A percentile compares a stretch with the other conserved stretches of the same genome.
Evolutionary conservation across 2,888 invertebrate species (phyloP).

Genomic region (Orchesella flavescens): DNA sequence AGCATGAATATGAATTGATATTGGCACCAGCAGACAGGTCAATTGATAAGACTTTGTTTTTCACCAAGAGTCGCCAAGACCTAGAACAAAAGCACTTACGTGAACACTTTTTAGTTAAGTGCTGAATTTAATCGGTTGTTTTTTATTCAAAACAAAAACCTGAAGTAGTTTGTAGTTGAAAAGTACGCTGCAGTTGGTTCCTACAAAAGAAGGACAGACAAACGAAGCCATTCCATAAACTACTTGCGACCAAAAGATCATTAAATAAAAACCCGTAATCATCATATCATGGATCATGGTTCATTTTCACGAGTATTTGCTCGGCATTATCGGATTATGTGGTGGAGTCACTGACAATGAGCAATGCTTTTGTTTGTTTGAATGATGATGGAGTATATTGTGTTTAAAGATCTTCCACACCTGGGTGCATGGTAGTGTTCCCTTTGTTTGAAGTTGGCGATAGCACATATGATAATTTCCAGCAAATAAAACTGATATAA

Average conservation of each 20-base stretch:
- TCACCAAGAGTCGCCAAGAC: neutral
- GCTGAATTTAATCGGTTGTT: too few species aligned
- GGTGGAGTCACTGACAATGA: constrained; percentile 7
- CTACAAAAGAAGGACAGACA: too few species aligned
- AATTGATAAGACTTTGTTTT: constrained; percentile 16
- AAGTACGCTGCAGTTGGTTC: too few species aligned
- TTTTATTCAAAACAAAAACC: too few species aligned
- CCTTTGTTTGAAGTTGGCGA: too few species aligned
- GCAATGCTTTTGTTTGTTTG: constrained; percentile 5
- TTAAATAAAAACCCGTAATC: too few species aligned
- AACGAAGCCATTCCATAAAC: too few species aligned
- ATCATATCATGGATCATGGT: too few species aligned
- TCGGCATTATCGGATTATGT: neutral
- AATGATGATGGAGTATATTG: neutral
- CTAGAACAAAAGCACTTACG: neutral
- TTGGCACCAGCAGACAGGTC: constrained; percentile 4
- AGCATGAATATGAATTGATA: neutral
- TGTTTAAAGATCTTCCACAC: neutral
- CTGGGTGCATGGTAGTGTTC: neutral
- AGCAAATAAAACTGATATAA: neutral
- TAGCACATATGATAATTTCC: neutral
- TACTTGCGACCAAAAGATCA: too few species aligned
- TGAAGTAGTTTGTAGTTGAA: too few species aligned
- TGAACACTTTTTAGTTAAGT: too few species aligned
- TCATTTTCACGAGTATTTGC: too few species aligned